These are phyloP conservation scores for Lutraria rhynchaena DNA, from an alignment of 1,140 invertebrate genomes.

Conservation along the genomic window DNA sequence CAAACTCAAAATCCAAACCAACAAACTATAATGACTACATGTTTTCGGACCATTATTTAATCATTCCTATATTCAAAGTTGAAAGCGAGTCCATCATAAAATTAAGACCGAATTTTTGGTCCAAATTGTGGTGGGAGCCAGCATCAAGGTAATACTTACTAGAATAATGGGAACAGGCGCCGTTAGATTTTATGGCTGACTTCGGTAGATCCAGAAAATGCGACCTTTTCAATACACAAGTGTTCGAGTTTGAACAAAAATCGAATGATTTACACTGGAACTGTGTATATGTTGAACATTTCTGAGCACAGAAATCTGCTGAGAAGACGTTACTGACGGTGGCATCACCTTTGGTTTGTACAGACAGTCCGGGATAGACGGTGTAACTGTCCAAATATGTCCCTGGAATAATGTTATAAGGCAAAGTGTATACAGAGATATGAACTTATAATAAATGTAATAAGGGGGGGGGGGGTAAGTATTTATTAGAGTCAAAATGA, in stretches of 20 bases:
- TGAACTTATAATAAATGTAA: neutral
- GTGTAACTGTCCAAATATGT: slow-evolving; percentile 47
- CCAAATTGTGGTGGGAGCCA: too few relatives aligned
- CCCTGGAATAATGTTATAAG: slow-evolving; percentile 30
- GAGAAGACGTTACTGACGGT: slow-evolving; percentile 14
- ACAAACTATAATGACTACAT: too few relatives aligned
- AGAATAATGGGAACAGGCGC: slow-evolving; percentile 36
- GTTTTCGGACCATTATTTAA: too few relatives aligned
- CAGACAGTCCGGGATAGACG: slow-evolving; percentile 26
- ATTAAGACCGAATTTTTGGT: too few relatives aligned
- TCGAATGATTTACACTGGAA: slow-evolving; percentile 56
- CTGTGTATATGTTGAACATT: slow-evolving; percentile 29
- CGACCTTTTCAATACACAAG: slow-evolving; percentile 37
- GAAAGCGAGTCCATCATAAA: too few relatives aligned
- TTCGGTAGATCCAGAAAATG: slow-evolving; percentile 45
- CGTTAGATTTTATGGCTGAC: neutral
- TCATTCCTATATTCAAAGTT: too few relatives aligned
- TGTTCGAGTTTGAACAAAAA: slow-evolving; percentile 26
- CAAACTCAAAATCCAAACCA: too few relatives aligned
- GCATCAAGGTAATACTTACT: too few relatives aligned
- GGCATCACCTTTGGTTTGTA: slow-evolving; percentile 14
- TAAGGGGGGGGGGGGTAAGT: too few relatives aligned
- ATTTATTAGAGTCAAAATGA: too few relatives aligned
- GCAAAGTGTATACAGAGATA: neutral
- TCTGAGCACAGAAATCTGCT: slow-evolving; percentile 44